Evolutionary conservation across 1,140 invertebrate species (phyloP).

Genomic region (Lepidurus packardi): DNA sequence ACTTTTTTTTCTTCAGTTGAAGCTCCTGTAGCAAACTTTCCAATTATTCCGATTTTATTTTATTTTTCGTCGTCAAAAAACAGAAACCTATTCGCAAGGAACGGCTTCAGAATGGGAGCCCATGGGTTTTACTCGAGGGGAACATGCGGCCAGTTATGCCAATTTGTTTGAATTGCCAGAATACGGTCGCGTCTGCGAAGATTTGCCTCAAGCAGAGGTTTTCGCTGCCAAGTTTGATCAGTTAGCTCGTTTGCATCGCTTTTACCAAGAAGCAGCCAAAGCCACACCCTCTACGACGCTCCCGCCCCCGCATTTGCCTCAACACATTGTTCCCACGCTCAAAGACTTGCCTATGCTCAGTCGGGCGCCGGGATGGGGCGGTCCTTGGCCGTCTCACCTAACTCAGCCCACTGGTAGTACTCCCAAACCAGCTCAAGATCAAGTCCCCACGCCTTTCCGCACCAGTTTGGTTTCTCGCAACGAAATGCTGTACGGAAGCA

Average conservation of each 20-base stretch:
- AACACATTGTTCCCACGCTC: not conserved
- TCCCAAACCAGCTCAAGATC: not conserved
- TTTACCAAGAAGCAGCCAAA: conserved; percentile 57
- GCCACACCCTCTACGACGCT: conserved; percentile 39
- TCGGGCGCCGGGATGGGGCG: not conserved
- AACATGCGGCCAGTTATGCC: conserved; percentile 30
- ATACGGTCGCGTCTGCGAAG: conserved; percentile 37
- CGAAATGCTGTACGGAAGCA: conserved; percentile 15
- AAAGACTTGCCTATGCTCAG: conserved; percentile 13
- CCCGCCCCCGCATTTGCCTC: conserved; percentile 42
- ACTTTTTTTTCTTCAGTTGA: not conserved
- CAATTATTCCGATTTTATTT: not conserved
- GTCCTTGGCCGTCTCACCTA: not conserved
- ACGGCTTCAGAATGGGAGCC: conserved; percentile 38
- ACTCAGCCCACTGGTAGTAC: not conserved
- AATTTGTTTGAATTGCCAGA: conserved; percentile 38
- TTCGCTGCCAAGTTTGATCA: conserved; percentile 55
- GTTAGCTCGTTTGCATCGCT: conserved; percentile 59
- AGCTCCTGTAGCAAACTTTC: not conserved
- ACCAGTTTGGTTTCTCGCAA: not conserved
- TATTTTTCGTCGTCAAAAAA: not conserved
- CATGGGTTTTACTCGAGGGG: not conserved
- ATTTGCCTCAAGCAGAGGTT: conserved; percentile 35
- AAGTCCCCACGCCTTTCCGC: conserved; percentile 7
- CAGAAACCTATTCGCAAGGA: conserved; percentile 32